Conservation (phyloP, 2,888 invertebrate genomes). For the Strigamia transsilvanica region DNA sequence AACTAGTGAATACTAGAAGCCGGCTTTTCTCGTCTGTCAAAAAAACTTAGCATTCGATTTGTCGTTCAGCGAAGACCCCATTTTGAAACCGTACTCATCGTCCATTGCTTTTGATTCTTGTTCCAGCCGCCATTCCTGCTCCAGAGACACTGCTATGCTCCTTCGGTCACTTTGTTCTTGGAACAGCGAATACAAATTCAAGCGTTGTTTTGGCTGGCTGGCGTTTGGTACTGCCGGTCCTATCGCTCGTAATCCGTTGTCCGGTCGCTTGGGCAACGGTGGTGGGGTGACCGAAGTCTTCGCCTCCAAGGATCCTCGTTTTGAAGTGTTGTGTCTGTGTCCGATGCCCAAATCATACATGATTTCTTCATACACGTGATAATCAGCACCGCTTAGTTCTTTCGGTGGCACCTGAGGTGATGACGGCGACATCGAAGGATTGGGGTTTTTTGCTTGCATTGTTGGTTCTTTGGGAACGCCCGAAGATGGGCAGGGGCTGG, state of each 20-base stretch:
- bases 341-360: slow-evolving; percentile 59
- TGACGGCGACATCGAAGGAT: background rate
- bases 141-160: slow-evolving; percentile 60
- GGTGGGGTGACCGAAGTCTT: slow-evolving; percentile 57
- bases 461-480: slow-evolving; percentile 32
- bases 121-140: slow-evolving; percentile 59
- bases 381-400: slow-evolving; percentile 58
- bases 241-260: slow-evolving; percentile 53
- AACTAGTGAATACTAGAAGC: background rate
- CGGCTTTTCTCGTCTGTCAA: background rate
- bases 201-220: slow-evolving; percentile 59
- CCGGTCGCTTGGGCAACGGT: slow-evolving; percentile 59
- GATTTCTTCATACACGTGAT: slow-evolving; percentile 63
- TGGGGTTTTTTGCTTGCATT: slow-evolving; percentile 49
- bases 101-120: slow-evolving; percentile 3
- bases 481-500: slow-evolving; percentile 40
- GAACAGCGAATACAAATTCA: slow-evolving; percentile 61
- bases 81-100: slow-evolving; percentile 59
- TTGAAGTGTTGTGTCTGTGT: background rate
- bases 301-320: background rate
- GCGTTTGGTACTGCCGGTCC: slow-evolving; percentile 51
- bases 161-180: slow-evolving; percentile 60
- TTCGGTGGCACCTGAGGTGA: background rate
- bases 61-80: slow-evolving; percentile 54
- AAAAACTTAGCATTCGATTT: slow-evolving; percentile 3